Base-by-base conservation (phyloP, 2,113 vertebrate species). In the Callospermophilus lateralis region DNA sequence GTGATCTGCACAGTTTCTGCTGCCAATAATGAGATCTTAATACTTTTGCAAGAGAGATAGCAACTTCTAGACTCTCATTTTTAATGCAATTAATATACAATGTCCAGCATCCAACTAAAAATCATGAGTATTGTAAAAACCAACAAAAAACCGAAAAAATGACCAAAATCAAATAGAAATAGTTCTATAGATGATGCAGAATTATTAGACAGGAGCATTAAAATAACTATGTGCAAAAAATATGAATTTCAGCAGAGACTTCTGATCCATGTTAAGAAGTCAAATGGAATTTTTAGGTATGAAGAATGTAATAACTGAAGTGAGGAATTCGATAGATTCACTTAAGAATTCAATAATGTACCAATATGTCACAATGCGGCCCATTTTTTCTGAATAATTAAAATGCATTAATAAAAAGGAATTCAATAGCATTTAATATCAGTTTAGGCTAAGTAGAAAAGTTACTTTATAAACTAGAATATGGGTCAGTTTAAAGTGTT, bases 61-160 rank as follows among this genome's bases (percentile, higher is more conserved):
- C 79, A 90, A 6, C 5, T 81, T 48, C 10, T 55, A 95, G 39
- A 79, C 11, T 51, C 51, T 74, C 19, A 34, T 61, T 85, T 86
- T 96, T 89, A 37, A 73, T 17, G 8, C 2, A 90, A 51, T 89
- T 94, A 79, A 73, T 74, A 91, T 16, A 76, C 7, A 42, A 61
- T 89, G 70, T 63, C 20, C 34, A 90, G 37, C 19, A 93, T 95
- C 20, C n/a, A 92, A 61, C 32, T 48, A 39, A 93, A 86, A 84
- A 68, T 19, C 77, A 67, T 63, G 19, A 73, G 17, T 3, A 11
- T 48, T 78, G 1, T 85, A 30, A 45, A 74, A 94, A 65, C 48
- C 48, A 51, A 37, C 30, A 37, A 32, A 30, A 13, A 10, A 53
- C 73, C 48, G 17, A 8, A 88, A 70, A 22, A 79, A n/a, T 26